Evolutionary conservation across 2,113 vertebrate species (phyloP).

Genomic region (Crotalus viridis): DNA sequence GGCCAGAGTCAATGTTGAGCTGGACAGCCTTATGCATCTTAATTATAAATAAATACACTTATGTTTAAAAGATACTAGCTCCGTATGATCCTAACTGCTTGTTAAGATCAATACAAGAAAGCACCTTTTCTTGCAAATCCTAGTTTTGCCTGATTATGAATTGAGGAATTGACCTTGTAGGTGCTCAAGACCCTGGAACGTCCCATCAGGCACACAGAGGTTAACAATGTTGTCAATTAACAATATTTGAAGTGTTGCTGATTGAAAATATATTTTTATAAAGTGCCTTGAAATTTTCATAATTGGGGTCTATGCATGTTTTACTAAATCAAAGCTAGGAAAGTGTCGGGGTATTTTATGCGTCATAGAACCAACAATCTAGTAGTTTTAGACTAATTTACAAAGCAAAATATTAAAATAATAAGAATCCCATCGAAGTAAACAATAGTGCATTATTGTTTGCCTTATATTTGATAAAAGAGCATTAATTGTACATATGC

Average conservation of each 20-base stretch:
- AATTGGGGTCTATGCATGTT: background rate
- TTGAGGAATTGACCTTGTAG: background rate
- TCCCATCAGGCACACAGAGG: background rate
- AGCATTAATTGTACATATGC: background rate
- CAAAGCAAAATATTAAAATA: background rate
- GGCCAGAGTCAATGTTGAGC: background rate
- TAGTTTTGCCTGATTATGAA: background rate
- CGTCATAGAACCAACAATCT: background rate
- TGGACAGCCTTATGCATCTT: background rate
- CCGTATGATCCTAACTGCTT: background rate
- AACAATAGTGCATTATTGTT: background rate
- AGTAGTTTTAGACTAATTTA: background rate
- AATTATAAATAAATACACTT: background rate
- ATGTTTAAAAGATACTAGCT: background rate
- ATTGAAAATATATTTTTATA: background rate
- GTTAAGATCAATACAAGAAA: background rate
- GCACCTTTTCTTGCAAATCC: background rate
- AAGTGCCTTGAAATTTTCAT: background rate
- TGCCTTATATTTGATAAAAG: background rate
- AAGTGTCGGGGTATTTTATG: background rate
- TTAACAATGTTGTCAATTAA: background rate
- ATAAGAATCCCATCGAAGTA: conserved; percentile 10
- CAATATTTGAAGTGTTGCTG: background rate
- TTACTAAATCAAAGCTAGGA: background rate
- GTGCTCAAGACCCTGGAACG: background rate